A percentile compares a stretch with the other conserved stretches of the same genome.
These are phyloP conservation scores for Schrankia costaestrigalis DNA, from an alignment of 2,888 invertebrate genomes.

Conservation along the genomic window DNA sequence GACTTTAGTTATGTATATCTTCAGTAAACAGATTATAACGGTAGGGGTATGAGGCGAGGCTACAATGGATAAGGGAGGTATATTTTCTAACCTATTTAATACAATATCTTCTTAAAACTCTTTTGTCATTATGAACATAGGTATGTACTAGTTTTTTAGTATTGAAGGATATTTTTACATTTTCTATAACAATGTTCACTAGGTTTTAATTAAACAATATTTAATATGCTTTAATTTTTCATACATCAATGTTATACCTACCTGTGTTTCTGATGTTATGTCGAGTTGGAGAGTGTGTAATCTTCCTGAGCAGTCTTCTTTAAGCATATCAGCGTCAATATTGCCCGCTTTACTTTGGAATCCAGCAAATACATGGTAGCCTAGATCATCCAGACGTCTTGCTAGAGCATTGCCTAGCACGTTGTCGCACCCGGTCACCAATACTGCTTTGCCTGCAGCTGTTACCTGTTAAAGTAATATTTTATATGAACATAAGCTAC, in stretches of 20 bases:
- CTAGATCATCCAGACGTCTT: slow-evolving; percentile 89
- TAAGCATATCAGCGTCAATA: slow-evolving; percentile 86
- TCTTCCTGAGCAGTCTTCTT: slow-evolving; percentile 88
- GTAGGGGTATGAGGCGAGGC: no score
- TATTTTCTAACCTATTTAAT: slow-evolving; percentile 7
- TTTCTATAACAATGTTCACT: no score
- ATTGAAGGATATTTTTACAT: no score
- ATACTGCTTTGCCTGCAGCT: slow-evolving; percentile 90
- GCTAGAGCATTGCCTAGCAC: slow-evolving; percentile 87
- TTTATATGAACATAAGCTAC: no score
- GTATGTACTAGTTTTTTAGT: no score
- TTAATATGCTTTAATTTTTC: no score
- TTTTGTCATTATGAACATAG: no score
- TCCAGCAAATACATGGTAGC: slow-evolving; percentile 94
- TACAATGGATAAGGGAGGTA: slow-evolving; percentile 3
- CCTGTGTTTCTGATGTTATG: slow-evolving; percentile 88
- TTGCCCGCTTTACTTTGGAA: slow-evolving; percentile 85
- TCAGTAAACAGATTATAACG: no score
- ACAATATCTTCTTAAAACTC: no score
- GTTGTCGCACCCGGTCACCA: slow-evolving; percentile 92
- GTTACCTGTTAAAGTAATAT: slow-evolving; percentile 83
- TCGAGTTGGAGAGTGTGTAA: slow-evolving; percentile 88
- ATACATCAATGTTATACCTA: no score
- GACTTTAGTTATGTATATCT: slow-evolving; percentile 17
- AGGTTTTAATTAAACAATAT: no score